phyloP scores from a whole-genome alignment of 2,888 invertebrate genomes.

The Vandiemenella viatica region DNA sequence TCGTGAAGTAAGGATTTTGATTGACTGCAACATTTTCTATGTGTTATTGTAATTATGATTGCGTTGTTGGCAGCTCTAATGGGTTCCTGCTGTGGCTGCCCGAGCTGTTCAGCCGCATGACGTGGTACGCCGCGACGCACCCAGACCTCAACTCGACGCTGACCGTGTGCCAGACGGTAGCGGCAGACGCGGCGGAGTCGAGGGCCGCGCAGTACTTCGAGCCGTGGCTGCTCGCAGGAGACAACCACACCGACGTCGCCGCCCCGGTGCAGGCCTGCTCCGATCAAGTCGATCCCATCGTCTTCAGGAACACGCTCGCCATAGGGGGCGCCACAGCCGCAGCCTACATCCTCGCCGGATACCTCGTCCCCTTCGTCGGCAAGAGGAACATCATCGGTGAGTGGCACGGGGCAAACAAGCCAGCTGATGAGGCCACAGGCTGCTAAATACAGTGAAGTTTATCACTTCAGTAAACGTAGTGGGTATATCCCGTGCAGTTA shows the following conservation, averaged over 20 bases:
- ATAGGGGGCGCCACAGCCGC: constrained; percentile 12
- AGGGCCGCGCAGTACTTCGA: neutral
- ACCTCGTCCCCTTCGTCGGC: constrained; percentile 11
- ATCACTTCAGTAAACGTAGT: no score
- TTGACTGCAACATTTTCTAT: no score
- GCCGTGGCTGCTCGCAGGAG: neutral
- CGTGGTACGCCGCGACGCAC: constrained; percentile 22
- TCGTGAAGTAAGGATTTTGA: no score
- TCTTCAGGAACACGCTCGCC: constrained; percentile 14
- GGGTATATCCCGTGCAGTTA: no score
- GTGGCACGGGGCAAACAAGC: neutral
- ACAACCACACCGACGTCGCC: neutral
- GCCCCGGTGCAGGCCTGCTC: constrained; percentile 1
- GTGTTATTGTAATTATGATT: neutral
- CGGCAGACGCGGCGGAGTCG: neutral
- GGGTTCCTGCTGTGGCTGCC: constrained; percentile 28
- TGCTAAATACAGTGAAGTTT: no score
- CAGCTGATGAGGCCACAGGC: no score
- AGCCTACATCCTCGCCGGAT: constrained; percentile 10
- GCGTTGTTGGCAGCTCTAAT: constrained; percentile 12
- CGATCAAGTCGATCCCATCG: constrained; percentile 7
- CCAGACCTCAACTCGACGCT: constrained; percentile 17
- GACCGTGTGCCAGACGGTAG: neutral
- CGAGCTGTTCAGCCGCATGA: constrained; percentile 25
- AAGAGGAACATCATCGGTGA: constrained; percentile 14